phyloP scores from a whole-genome alignment of 2,888 invertebrate species.

The Venustoraphidia nigricollis region DNA sequence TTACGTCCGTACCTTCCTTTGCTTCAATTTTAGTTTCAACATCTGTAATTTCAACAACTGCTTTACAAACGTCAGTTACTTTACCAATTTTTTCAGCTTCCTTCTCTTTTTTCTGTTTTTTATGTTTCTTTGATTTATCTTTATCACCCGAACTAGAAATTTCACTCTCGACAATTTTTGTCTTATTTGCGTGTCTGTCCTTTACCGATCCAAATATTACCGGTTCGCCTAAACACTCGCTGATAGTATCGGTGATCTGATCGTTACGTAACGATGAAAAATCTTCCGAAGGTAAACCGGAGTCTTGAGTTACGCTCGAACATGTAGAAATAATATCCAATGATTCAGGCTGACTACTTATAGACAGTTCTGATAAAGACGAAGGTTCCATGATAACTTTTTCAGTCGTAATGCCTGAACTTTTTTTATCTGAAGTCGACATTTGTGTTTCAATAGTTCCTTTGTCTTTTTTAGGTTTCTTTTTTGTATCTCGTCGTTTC shows the following conservation, averaged over 20 bases:
- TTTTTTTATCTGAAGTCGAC: too few relatives aligned
- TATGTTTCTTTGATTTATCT: background rate
- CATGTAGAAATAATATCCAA: background rate
- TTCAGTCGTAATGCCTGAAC: too few relatives aligned
- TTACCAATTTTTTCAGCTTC: background rate
- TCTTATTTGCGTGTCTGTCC: conserved; percentile 27
- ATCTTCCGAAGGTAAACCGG: background rate
- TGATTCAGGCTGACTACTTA: background rate
- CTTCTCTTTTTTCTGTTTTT: background rate
- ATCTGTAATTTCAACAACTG: background rate
- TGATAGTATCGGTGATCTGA: too few relatives aligned
- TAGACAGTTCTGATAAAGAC: too few relatives aligned
- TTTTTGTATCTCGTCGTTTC: too few relatives aligned
- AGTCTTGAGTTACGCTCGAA: background rate
- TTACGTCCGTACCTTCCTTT: background rate
- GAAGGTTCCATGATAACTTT: too few relatives aligned
- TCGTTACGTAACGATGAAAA: background rate
- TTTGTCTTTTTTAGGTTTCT: too few relatives aligned
- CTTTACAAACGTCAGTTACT: background rate
- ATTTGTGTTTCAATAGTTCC: too few relatives aligned
- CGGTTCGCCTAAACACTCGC: conserved; percentile 26
- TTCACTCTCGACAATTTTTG: background rate
- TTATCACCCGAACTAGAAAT: background rate
- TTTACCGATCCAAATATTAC: conserved; percentile 48
- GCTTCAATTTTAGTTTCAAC: background rate